Evolutionary conservation across 37 sponge, comb jelly and placozoan genomes (phyloP), one percentile per base, ranked within the genome.

Genomic region (Oscarella lobularis): DNA sequence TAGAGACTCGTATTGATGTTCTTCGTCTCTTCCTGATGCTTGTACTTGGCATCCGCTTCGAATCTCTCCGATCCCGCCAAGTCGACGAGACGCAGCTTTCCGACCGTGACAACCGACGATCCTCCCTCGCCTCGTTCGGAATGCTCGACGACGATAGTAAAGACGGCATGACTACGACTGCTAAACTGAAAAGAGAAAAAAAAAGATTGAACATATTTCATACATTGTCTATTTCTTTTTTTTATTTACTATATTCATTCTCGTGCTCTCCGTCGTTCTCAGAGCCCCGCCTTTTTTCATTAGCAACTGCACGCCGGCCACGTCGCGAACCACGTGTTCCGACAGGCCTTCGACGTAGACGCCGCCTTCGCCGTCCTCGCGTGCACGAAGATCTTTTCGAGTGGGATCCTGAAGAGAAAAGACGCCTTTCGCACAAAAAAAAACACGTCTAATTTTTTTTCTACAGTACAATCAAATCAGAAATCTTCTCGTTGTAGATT

Each of bases 71-170:
- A 90, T 77, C 98, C 98, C 33, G 98, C 98, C 71, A 97, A 72
- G 69, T 97, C 98, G 27, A 97, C 98, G 6, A 97, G 83, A 37
- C 88, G 85, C 48, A 97, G 83, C 68, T 97, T 97, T 20, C 98
- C 98, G 73, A 93, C 87, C 34, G 91, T 92, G 14, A 97, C 75
- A 27, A 73, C 34, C 69, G 81, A 78, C 71, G 74, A 66, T 3
- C 72, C 73, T 30, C 76, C 60, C 74, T 39, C 81, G 6, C 27
- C 3, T 32, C 74, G 33, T 2, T 5, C 33, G 0, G 85, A 86
- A 74, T 93, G 94, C 66, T 93, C 94, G 38, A 93, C 85, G 34
- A 93, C 88, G 27, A 93, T 82, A 1, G 94, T 87, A 73, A 93
- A 93, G 3, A 93, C 90, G 6, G 94, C 90, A 85, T 93, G 94